A percentile compares a stretch with the other conserved stretches of the same genome.
These are phyloP conservation scores for Eueremaeus valkanovi DNA, from an alignment of 2,888 invertebrate genomes.

Conservation along the genomic window DNA sequence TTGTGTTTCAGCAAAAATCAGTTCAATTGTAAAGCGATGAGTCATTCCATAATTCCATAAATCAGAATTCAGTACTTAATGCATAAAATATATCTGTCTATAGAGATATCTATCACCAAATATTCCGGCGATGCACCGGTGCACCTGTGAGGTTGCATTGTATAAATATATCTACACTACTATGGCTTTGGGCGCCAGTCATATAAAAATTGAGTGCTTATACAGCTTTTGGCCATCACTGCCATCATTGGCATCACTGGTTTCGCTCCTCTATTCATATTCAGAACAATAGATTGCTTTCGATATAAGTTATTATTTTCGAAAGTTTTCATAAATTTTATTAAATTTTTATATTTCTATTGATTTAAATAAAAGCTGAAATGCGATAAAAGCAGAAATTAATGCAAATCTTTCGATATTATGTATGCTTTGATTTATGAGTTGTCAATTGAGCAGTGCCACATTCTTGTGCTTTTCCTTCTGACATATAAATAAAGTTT, in stretches of 20 bases:
- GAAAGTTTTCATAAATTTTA: constrained; percentile 5
- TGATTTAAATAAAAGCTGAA: background rate
- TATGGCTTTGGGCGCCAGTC: background rate
- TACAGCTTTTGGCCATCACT: background rate
- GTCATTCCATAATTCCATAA: no score
- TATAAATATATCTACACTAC: background rate
- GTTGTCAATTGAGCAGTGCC: no score
- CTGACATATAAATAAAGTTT: no score
- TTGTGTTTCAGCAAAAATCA: no score
- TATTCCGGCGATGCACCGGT: background rate
- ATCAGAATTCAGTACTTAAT: no score
- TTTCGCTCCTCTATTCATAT: no score
- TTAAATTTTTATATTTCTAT: constrained; percentile 15
- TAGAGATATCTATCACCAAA: no score
- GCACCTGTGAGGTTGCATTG: background rate
- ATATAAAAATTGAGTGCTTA: background rate
- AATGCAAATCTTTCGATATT: background rate
- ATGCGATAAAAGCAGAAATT: constrained; percentile 3
- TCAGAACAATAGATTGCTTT: background rate
- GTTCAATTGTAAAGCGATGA: no score
- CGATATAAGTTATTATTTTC: background rate
- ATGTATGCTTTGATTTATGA: no score
- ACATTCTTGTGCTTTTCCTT: no score
- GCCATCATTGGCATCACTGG: background rate
- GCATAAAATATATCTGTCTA: no score